Base-by-base conservation (phyloP, 2,113 vertebrate species). In the Sinosuthora webbiana region DNA sequence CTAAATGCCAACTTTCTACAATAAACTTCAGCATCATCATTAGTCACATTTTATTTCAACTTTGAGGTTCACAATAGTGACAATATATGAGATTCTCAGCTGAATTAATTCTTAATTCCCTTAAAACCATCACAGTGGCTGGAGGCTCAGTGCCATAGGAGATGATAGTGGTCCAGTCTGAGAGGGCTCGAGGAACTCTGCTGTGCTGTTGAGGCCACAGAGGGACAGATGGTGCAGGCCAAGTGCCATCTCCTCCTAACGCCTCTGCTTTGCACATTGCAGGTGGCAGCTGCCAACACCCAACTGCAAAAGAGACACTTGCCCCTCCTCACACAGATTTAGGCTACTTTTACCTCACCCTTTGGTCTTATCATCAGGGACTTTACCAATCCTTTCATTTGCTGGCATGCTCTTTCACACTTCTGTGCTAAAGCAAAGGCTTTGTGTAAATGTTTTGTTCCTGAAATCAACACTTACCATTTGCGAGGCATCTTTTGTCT, bases 281-380 rank as follows among this genome's bases (percentile, higher is more conserved):
- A 50, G 49, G 18, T 60, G 57, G 39, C 47, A 71, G 28, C 49
- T 95, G 67, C 47, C 62, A 30, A 8, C n/a, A 33, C 39, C n/a
- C 53, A 42, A 0, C 10, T 2, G 3, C 1, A 21, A 18, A 2
- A 42, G 39, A 44, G 15, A n/a, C 7, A 0, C 35, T 56, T 64
- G 82, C 53, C 50, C 39, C 41, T 77, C 12, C 69, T 84, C 4
- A 5, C 8, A 25, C 14, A 56, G 44, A 52, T 25, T 24, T 4
- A 28, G 18, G 22, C 13, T 69, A 1, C 44, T 78, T 64, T 65
- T 62, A 35, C 57, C 3, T 41, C 30, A 24, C 11, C 4, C 9
- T 18, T 49, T 2, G 2, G 12, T 30, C 9, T 3, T 11, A 13
- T 33, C 24, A 7, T 31, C 30, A 15, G 27, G n/a, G 31, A 13